These are phyloP conservation scores for Chalcosyrphus nemorum DNA, from an alignment of 2,888 invertebrate species.

Conservation along the genomic window DNA sequence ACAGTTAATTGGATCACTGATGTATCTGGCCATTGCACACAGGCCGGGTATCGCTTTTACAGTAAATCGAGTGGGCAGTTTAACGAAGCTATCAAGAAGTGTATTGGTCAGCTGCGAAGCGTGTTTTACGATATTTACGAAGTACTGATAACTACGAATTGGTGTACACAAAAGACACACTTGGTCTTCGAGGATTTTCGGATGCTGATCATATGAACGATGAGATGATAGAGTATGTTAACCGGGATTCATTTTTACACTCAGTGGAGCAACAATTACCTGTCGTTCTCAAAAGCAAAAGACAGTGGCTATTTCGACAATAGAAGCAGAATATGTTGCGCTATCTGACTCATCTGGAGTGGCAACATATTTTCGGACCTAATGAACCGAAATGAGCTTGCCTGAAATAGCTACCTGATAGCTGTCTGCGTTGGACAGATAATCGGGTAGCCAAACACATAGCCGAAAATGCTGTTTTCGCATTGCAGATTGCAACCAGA, in stretches of 20 bases:
- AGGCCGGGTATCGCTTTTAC: no score
- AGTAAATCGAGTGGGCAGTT: no score
- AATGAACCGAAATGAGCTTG: slow-evolving; percentile 18
- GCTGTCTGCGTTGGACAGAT: no score
- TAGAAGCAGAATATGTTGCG: not conserved
- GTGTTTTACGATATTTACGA: slow-evolving; percentile 12
- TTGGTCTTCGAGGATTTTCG: slow-evolving; percentile 14
- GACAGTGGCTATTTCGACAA: slow-evolving; percentile 36
- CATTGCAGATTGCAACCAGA: slow-evolving; percentile 23
- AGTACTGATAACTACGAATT: slow-evolving; percentile 4
- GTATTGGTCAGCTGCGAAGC: slow-evolving; percentile 37
- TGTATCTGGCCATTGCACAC: no score
- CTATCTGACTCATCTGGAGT: slow-evolving; percentile 19
- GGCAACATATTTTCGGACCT: slow-evolving; percentile 26
- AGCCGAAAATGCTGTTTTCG: slow-evolving; percentile 25
- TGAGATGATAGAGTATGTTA: slow-evolving; percentile 5
- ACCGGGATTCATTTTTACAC: no score
- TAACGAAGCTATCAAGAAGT: no score
- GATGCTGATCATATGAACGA: slow-evolving; percentile 27
- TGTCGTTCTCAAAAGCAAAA: slow-evolving; percentile 40
- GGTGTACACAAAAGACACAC: not conserved
- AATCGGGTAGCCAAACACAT: slow-evolving; percentile 27
- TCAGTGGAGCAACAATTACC: slow-evolving; percentile 27
- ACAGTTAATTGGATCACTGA: no score
- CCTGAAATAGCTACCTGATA: not conserved